Conservation (phyloP, 2,113 vertebrate genomes). For the Ammodytes marinus region DNA sequence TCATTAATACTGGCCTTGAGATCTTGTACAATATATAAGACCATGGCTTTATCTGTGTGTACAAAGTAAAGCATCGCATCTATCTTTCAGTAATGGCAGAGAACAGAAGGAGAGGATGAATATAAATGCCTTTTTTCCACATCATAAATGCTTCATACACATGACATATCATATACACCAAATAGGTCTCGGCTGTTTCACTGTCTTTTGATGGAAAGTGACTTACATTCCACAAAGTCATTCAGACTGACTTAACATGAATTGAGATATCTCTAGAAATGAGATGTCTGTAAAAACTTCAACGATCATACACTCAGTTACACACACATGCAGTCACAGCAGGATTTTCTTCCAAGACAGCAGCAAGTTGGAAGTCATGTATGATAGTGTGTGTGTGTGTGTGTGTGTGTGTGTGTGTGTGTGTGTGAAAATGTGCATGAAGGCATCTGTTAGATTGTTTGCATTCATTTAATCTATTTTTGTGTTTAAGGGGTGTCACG, state of each 20-base stretch:
- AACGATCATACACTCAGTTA: neutral
- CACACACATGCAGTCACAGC: slow-evolving; percentile 28
- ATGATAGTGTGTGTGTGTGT: neutral
- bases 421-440: slow-evolving; percentile 2
- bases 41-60: slow-evolving; percentile 22
- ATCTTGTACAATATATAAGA: neutral
- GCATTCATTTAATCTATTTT: too few relatives aligned
- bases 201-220: slow-evolving; percentile 1
- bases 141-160: slow-evolving; percentile 27
- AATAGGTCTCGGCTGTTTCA: slow-evolving; percentile 10
- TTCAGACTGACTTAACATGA: slow-evolving; percentile 11
- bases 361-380: slow-evolving; percentile 37
- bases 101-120: slow-evolving; percentile 9
- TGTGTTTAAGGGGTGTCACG: too few relatives aligned
- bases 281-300: slow-evolving; percentile 1
- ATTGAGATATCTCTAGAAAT: slow-evolving; percentile 17
- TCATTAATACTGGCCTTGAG: slow-evolving; percentile 4
- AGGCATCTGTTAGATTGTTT: neutral
- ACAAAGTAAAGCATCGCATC: neutral
- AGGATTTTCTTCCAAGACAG: slow-evolving; percentile 17
- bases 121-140: slow-evolving; percentile 32
- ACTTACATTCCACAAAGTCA: slow-evolving; percentile 16
- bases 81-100: slow-evolving; percentile 1
- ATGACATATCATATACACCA: slow-evolving; percentile 2
- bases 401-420: slow-evolving; percentile 23